phyloP scores from a whole-genome alignment of 2,888 invertebrate species.

The Strigamia transsilvanica region DNA sequence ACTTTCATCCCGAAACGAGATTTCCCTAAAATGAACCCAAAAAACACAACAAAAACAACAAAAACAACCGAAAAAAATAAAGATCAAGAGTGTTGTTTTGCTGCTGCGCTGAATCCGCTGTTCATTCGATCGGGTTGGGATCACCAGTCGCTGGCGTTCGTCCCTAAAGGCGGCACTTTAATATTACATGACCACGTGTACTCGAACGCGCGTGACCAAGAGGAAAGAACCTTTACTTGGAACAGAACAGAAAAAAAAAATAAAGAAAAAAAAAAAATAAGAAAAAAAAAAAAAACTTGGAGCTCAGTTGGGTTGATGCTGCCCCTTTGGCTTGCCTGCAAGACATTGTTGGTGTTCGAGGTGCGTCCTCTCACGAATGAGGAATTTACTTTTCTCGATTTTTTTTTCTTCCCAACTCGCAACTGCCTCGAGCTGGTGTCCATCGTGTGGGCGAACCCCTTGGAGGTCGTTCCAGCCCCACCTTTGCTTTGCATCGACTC shows the following conservation, averaged over 20 bases:
- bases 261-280: not conserved
- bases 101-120: conserved; percentile 36
- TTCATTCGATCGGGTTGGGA: conserved; percentile 50
- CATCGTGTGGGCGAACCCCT: conserved; percentile 48
- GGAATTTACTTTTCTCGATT: not conserved
- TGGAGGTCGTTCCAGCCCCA: conserved; percentile 33
- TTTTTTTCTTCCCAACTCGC: not conserved
- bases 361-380: conserved; percentile 20
- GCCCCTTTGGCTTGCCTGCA: conserved; percentile 8
- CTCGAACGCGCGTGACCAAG: conserved; percentile 50
- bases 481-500: conserved; percentile 46
- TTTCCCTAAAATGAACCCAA: not conserved
- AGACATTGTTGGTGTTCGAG: conserved; percentile 18
- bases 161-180: conserved; percentile 50
- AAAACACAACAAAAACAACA: not conserved
- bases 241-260: not conserved
- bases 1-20: too few species aligned
- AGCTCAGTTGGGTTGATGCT: not conserved
- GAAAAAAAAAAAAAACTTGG: not conserved
- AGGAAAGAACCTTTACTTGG: conserved; percentile 9
- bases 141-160: conserved; percentile 24
- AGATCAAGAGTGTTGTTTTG: not conserved
- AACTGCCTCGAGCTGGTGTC: not conserved
- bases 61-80: not conserved
- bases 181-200: conserved; percentile 53